Base-by-base conservation (phyloP, 2,113 vertebrate genomes). In the Oostethus manadensis region DNA sequence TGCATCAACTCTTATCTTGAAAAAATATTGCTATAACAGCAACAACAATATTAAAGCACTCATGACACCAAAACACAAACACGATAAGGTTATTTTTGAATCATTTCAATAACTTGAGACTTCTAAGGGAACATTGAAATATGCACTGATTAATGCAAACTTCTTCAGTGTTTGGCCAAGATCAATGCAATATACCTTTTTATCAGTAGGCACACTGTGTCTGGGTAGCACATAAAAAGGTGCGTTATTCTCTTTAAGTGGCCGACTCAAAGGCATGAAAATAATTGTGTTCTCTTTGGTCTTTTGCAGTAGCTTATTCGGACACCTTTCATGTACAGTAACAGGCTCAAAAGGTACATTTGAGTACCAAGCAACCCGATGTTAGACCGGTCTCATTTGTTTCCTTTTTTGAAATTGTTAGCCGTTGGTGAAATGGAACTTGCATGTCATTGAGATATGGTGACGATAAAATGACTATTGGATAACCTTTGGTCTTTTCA, bases 271-370 rank as follows among this genome's bases (percentile, higher is more conserved):
- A 38, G 16, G 26, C 29, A 55, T 55, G 13, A 38, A 35, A 55
- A 55, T 20, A 55, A 18, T 8, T 8, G 38, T 56, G 13, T 56
- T 56, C 33, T 5, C 33, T 56, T 56, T 17, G 5, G 33, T 40
- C 33, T n/a, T 38, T 48, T 20, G n/a, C 51, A 33, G 8, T 13
- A 60, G 58, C 14, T 49, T 49, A 73, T 68, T 76, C 54, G 58
- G 16, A 8, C 20, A 42, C 61, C 61, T 68, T 74, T 67, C 57
- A 68, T 62, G 40, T 66, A 43, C 43, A 56, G 29, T 1, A 10
- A 13, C 13, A 14, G 18, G 2, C 20, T 59, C n/a, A 26, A 42
- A 46, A 18, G 26, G n/a, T 6, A 48, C 2, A 8, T 29, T 10
- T 15, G 35, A 62, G 29, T 7, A 9, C 35, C 1, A 5, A 61